These are phyloP conservation scores for Acanthaster planci DNA, from an alignment of 35 echinoderm and acorn worm species.

Conservation along the genomic window DNA sequence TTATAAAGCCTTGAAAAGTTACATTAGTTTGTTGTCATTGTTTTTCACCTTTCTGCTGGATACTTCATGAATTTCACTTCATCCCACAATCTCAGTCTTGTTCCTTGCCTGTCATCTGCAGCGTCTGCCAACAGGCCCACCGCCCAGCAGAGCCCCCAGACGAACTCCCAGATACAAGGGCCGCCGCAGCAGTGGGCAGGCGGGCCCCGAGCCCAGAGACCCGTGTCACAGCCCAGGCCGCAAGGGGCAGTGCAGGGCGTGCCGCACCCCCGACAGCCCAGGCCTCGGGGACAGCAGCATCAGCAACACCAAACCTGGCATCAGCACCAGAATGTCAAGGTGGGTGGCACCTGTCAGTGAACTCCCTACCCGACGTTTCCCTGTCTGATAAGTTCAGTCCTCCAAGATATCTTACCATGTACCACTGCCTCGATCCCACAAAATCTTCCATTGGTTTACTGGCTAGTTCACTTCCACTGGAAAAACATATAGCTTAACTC, in stretches of 20 bases:
- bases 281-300: background rate
- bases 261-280: background rate
- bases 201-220: background rate
- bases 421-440: background rate
- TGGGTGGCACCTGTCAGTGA: too few relatives aligned
- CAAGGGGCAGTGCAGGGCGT: background rate
- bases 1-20: too few relatives aligned
- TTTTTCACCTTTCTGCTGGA: too few relatives aligned
- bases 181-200: slow-evolving; percentile 2
- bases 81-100: too few relatives aligned
- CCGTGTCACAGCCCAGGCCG: slow-evolving; percentile 12
- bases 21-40: too few relatives aligned
- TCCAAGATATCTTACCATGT: too few relatives aligned
- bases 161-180: background rate
- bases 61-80: too few relatives aligned
- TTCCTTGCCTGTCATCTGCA: too few relatives aligned
- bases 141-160: background rate
- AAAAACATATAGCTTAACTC: too few relatives aligned
- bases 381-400: too few relatives aligned
- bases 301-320: slow-evolving; percentile 42
- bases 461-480: too few relatives aligned
- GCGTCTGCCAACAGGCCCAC: background rate
- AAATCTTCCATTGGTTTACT: background rate
- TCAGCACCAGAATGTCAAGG: slow-evolving; percentile 52
- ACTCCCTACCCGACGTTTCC: background rate